Evolutionary conservation across 2,113 vertebrate genomes (phyloP).

Genomic region (Benitochromis conjunctus): DNA sequence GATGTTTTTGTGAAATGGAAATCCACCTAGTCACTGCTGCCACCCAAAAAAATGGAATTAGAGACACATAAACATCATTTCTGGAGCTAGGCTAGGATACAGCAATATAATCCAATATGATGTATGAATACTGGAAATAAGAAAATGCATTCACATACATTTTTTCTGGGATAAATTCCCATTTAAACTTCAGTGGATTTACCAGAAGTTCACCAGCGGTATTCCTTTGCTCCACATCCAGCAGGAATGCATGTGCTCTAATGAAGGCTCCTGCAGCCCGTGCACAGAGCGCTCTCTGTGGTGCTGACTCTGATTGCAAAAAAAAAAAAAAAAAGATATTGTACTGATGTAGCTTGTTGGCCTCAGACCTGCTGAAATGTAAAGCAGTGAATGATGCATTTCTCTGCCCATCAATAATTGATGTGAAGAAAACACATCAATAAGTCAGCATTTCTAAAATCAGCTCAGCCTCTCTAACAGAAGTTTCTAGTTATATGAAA

Average conservation of each 20-base stretch:
- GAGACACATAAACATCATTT: background rate
- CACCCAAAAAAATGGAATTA: background rate
- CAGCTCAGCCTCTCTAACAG: conserved; percentile 6
- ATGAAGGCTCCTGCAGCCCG: background rate
- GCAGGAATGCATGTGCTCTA: background rate
- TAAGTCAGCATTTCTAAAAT: conserved; percentile 54
- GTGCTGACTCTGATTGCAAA: background rate
- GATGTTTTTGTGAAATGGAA: background rate
- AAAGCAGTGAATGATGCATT: conserved; percentile 26
- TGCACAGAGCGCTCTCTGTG: background rate
- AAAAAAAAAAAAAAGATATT: background rate
- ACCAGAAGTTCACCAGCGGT: background rate
- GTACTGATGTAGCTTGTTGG: background rate
- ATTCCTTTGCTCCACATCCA: background rate
- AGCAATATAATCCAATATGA: background rate
- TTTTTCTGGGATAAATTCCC: background rate
- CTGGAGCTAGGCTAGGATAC: background rate
- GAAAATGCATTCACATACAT: background rate
- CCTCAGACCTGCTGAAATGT: conserved; percentile 29
- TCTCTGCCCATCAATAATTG: conserved; percentile 35
- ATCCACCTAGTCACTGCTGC: too few relatives aligned
- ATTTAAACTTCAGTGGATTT: background rate
- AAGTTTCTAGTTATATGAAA: conserved; percentile 25
- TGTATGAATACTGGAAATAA: background rate
- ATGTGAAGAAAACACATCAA: conserved; percentile 49